Base-by-base conservation (phyloP, 2,113 vertebrate species). In the Ceyx cyanopectus region DNA sequence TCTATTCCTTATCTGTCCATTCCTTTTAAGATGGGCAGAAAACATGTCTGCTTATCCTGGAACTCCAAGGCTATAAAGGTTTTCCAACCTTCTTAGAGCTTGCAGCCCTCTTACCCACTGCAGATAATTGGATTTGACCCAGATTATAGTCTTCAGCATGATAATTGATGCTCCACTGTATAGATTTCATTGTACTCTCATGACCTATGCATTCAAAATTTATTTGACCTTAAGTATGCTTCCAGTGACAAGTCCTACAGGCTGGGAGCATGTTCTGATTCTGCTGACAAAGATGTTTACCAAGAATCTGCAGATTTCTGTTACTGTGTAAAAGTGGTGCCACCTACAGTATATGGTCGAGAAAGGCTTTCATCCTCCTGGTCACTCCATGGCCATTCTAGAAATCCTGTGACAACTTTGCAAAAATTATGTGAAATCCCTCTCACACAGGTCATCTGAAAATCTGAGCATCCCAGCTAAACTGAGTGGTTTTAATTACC, bases 111-210 rank as follows among this genome's bases (percentile, higher is more conserved):
- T 92, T 94, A 94, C 34, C 23, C 45, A 58, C n/a, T 41, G 7
- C 7, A 57, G 17, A 68, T 86, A 86, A 95, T 89, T 91, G 85
- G 27, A 91, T 96, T 87, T 85, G 83, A 95, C 66, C 70, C 78
- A 93, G 45, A 83, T 77, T 92, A 30, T 78, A 2, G 8, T 94
- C 78, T 83, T 94, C 73, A 91, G 27, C 56, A 61, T 26, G 58
- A 30, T 96, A 95, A 97, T 80, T 54, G 88, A 95, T 94, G 91
- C 21, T 81, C 56, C 26, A 5, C n/a, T 97, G 69, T 85, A 83
- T 81, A 16, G 18, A 27, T 48, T 61, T 89, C 27, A 58, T 91
- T 48, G 48, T 65, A 79, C n/a, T 83, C 43, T 86, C 53, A 14
- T 79, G 91, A 95, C 89, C 85, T 77, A 20, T 27, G 45, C 56